These are phyloP conservation scores for Atherinosoma microstoma DNA, from an alignment of 2,797 vertebrate genomes.

Conservation along the genomic window DNA sequence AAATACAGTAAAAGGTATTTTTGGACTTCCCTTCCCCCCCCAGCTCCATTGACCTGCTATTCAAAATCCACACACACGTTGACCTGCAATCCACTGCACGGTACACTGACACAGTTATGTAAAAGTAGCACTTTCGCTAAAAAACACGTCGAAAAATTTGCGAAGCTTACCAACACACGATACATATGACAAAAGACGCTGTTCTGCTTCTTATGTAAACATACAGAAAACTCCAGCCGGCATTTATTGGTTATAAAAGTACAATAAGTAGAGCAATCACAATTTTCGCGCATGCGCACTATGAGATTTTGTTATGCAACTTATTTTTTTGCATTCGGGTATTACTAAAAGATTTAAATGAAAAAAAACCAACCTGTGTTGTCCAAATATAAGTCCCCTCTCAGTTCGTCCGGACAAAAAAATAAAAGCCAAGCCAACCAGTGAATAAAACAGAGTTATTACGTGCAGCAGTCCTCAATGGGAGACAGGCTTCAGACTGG, in stretches of 20 bases:
- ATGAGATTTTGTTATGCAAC: conserved; percentile 68
- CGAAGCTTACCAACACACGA: rapidly evolving
- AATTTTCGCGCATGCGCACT: conserved; percentile 75
- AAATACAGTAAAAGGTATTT: background rate
- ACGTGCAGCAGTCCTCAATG: conserved; percentile 36
- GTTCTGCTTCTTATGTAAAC: rapidly evolving
- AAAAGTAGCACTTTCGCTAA: conserved; percentile 60
- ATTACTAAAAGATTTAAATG: background rate
- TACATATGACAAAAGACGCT: background rate
- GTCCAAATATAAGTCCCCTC: background rate
- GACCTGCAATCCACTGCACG: conserved; percentile 81
- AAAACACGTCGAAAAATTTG: background rate
- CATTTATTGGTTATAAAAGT: conserved; percentile 40
- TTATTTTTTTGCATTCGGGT: conserved; percentile 46
- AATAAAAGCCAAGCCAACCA: background rate
- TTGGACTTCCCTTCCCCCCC: conserved; percentile 43
- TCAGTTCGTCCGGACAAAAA: background rate
- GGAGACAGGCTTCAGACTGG: conserved; percentile 21
- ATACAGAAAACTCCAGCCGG: background rate
- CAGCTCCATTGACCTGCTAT: conserved; percentile 75
- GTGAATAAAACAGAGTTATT: background rate
- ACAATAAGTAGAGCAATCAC: conserved; percentile 55
- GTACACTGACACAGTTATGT: conserved; percentile 86
- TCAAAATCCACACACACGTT: conserved; percentile 77
- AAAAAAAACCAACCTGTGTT: conserved; percentile 63